phyloP scores from a whole-genome alignment of 2,113 vertebrate genomes.

The Isichthys henryi region DNA sequence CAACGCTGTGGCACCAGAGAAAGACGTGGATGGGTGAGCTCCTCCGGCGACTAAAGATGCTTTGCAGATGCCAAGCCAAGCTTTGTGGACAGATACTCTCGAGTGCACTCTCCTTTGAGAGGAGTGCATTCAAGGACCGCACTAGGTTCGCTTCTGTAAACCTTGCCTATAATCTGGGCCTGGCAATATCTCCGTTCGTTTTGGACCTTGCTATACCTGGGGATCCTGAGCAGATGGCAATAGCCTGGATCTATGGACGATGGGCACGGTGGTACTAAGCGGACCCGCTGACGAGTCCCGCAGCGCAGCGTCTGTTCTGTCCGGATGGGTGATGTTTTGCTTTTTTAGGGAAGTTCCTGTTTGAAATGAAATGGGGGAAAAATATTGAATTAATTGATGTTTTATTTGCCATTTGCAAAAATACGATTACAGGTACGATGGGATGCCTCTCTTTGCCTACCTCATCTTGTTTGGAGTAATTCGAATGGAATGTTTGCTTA shows the following conservation, averaged over 20 bases:
- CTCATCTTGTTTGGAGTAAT: background rate
- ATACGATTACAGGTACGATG: background rate
- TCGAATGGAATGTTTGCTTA: background rate
- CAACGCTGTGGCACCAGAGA: conserved; percentile 80
- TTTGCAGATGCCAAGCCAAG: background rate
- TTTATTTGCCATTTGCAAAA: background rate
- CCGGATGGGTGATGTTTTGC: background rate
- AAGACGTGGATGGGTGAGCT: conserved; percentile 91
- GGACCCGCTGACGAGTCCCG: background rate
- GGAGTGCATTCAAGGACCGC: background rate
- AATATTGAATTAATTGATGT: background rate
- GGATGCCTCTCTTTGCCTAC: background rate
- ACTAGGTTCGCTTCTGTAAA: background rate
- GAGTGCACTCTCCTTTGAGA: background rate
- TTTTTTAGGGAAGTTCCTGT: background rate
- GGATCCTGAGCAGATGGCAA: conserved; percentile 12
- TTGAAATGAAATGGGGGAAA: background rate
- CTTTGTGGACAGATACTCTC: background rate
- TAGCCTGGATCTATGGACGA: background rate
- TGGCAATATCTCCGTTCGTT: background rate
- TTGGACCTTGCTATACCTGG: background rate
- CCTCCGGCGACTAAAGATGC: background rate
- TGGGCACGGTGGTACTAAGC: background rate
- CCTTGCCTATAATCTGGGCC: background rate
- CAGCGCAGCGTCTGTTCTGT: background rate